Base-by-base conservation (phyloP, 2,797 vertebrate species). In the Microchirus variegatus region DNA sequence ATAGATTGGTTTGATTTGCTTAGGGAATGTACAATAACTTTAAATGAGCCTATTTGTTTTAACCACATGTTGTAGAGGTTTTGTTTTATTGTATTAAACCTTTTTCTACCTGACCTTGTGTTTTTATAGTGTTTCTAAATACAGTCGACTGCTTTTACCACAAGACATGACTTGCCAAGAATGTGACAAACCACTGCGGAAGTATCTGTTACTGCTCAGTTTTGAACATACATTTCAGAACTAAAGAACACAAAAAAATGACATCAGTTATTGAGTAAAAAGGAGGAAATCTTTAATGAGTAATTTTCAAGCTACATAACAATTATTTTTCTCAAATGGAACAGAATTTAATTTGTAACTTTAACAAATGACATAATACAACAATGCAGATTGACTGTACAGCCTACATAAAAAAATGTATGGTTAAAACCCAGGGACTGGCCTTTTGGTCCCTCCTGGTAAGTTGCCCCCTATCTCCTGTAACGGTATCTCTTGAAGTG, bases 401-500 rank as follows among this genome's bases (percentile, higher is more conserved):
- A 70, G 38, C 5, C 40, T 42, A 18, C 40, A 63, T 6, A 58
- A 2, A 43, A 43, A 9, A 3, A 9, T 41, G 14, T 13, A 26
- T 45, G 38, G 26, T 52, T 43, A 47, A 62, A 68, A 59, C 43
- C 57, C 37, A 50, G 12, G 22, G 17, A 37, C 31, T 18, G 48
- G 62, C 15, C 40, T 52, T 49, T 58, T 63, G 81, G 69, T 77
- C 80, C 49, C 0, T 56, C 10, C 18, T 10, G 19, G 41, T 31
- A 0, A 2, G 14, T 1, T 15, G 40, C 15, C 12, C 12, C 73
- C 64, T 90, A 99, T 63, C 98, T 90, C 53, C 97, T 93, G 84
- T 99, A 99, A 26, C 96, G 96, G 82, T 99, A 99, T 9, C 97
- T 92, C 87, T 99, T 99, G 77, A 99, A 99, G 83, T 99, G 97